These are phyloP conservation scores for Xylota segnis DNA, from an alignment of 2,888 invertebrate species.

Conservation along the genomic window DNA sequence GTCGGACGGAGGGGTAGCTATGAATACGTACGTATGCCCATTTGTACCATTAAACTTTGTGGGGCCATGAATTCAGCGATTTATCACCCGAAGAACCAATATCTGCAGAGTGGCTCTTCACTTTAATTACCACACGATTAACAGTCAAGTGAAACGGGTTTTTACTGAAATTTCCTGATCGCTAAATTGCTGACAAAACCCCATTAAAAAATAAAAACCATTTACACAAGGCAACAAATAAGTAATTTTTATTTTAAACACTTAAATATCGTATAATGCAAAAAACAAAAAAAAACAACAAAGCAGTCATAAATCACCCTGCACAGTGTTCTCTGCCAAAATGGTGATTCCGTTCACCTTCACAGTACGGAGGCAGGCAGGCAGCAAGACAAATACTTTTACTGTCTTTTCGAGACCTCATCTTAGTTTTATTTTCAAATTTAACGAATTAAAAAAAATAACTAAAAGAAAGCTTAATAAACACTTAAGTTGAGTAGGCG, in stretches of 20 bases:
- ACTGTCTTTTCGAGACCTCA: constrained; percentile 17
- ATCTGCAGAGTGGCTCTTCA: background rate
- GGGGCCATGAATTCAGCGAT: constrained; percentile 6
- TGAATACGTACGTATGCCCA: background rate
- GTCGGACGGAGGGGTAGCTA: background rate
- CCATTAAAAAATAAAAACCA: constrained; percentile 5
- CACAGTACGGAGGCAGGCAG: background rate
- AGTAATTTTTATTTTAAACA: constrained; percentile 1
- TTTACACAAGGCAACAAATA: constrained; percentile 11
- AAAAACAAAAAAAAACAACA: constrained; percentile 1
- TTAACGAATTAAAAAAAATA: background rate
- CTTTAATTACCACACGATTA: constrained; percentile 8
- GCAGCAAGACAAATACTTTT: constrained; percentile 23
- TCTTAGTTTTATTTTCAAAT: constrained; percentile 4
- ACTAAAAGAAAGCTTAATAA: constrained; percentile 1
- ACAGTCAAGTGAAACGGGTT: constrained; percentile 13
- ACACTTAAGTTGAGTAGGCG: background rate
- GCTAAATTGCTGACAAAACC: background rate
- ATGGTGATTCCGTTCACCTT: constrained; percentile 9
- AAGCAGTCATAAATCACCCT: constrained; percentile 37
- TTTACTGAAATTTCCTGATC: constrained; percentile 13
- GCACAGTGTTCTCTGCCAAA: background rate
- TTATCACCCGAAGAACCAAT: background rate
- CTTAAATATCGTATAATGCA: background rate
- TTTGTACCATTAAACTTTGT: background rate